These are phyloP conservation scores for Aurelia aurita DNA, from an alignment of 30 jellyfish, hydroid and myxozoan species.

Conservation along the genomic window DNA sequence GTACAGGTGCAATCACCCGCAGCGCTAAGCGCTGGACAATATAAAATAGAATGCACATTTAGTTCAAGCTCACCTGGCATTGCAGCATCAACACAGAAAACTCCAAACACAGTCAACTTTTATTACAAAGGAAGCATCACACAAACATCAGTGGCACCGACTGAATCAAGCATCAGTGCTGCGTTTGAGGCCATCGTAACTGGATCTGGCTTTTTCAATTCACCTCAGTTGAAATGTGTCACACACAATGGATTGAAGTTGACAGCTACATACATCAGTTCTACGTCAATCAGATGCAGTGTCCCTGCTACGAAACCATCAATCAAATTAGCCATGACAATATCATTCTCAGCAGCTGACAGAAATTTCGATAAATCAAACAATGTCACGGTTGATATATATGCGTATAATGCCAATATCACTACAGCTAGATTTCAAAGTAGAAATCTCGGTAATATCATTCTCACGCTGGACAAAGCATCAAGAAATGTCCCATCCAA, in stretches of 20 bases:
- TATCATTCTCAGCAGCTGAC: slow-evolving; percentile 38
- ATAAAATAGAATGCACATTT: slow-evolving; percentile 25
- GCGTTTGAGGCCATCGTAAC: slow-evolving; percentile 19
- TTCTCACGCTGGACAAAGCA: slow-evolving; percentile 4
- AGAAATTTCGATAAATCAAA: slow-evolving; percentile 8
- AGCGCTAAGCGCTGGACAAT: neutral
- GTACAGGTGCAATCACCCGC: no score
- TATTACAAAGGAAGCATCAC: neutral
- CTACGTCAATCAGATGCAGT: slow-evolving; percentile 37
- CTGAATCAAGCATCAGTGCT: neutral
- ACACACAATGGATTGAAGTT: slow-evolving; percentile 22
- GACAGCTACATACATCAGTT: slow-evolving; percentile 34
- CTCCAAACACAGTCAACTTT: slow-evolving; percentile 6
- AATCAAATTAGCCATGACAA: neutral
- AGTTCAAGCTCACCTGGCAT: neutral
- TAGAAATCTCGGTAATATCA: slow-evolving; percentile 3
- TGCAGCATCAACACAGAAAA: neutral
- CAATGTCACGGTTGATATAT: neutral
- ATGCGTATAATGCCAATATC: slow-evolving; percentile 22
- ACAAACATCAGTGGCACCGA: slow-evolving; percentile 18
- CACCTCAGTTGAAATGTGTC: slow-evolving; percentile 29
- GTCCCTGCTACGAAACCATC: slow-evolving; percentile 21
- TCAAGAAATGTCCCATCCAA: neutral
- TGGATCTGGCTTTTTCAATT: slow-evolving; percentile 38
- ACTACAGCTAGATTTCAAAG: slow-evolving; percentile 10